These are phyloP conservation scores for Phymanthus crucifer DNA, from an alignment of 92 coral and sea anemone species.

Conservation along the genomic window DNA sequence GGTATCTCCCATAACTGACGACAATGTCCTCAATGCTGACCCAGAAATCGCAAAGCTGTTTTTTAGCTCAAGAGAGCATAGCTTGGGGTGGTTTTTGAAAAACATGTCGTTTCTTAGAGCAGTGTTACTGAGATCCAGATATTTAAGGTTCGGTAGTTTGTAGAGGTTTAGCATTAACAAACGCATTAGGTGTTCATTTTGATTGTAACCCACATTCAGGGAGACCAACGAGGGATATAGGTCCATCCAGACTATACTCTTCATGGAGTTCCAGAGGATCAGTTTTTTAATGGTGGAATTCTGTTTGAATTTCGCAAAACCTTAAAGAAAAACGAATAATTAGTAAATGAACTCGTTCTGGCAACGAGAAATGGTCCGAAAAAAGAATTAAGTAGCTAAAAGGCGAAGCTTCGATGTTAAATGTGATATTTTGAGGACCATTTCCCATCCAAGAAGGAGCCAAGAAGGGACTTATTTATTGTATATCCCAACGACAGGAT, in stretches of 20 bases:
- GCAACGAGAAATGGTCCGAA: too few relatives aligned
- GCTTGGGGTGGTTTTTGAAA: constrained; percentile 2
- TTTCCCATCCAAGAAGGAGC: not conserved
- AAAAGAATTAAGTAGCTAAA: too few relatives aligned
- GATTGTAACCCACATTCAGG: constrained; percentile 13
- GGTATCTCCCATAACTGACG: not conserved
- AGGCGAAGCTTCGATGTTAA: too few relatives aligned
- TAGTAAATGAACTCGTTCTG: not conserved
- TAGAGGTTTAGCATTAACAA: not conserved
- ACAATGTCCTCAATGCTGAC: not conserved
- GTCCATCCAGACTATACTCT: constrained; percentile 14
- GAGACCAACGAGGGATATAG: not conserved
- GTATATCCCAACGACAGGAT: too few relatives aligned
- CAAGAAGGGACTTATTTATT: too few relatives aligned
- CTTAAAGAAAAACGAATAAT: not conserved
- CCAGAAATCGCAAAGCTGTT: constrained; percentile 13
- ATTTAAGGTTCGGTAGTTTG: constrained; percentile 9
- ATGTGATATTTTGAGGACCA: not conserved
- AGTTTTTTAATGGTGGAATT: constrained; percentile 3
- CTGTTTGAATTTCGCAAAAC: not conserved
- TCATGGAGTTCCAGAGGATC: constrained; percentile 11
- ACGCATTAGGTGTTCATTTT: constrained; percentile 12
- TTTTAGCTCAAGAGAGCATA: constrained; percentile 11
- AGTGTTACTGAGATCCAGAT: constrained; percentile 5
- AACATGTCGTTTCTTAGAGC: constrained; percentile 20